A percentile compares a stretch with the other conserved stretches of the same genome.
phyloP scores from a whole-genome alignment of 2,113 vertebrate species.

The Alaudala cheleensis region DNA sequence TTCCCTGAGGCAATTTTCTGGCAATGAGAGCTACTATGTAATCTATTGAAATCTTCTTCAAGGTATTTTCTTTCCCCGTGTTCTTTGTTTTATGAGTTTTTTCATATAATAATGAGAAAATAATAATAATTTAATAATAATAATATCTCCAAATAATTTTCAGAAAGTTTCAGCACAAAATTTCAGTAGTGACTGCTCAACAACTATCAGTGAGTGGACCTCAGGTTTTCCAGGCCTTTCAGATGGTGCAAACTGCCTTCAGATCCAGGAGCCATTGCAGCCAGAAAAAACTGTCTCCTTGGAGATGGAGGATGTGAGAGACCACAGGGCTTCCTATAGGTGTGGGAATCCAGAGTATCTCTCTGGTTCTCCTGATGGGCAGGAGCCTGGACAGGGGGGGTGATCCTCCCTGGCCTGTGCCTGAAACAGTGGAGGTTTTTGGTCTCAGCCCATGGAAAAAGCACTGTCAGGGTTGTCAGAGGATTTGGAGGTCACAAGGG shows the following conservation, averaged over 20 bases:
- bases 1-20: not conserved
- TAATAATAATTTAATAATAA: no score
- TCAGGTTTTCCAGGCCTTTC: not conserved
- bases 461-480: no score
- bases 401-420: no score
- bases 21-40: not conserved
- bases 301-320: accelerated
- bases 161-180: not conserved
- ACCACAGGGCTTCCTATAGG: not conserved
- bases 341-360: no score
- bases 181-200: not conserved
- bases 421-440: no score
- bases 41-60: not conserved
- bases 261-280: not conserved
- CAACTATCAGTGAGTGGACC: not conserved
- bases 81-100: not conserved
- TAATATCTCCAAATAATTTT: not conserved
- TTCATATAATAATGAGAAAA: not conserved
- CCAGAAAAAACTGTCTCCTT: not conserved
- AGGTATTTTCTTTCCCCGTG: not conserved
- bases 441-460: no score
- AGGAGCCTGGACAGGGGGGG: no score
- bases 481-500: no score
- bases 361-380: no score
- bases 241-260: not conserved